Evolutionary conservation across 2,113 vertebrate species (phyloP), one percentile per base, ranked within the genome.

Genomic region (Pluvianellus socialis): DNA sequence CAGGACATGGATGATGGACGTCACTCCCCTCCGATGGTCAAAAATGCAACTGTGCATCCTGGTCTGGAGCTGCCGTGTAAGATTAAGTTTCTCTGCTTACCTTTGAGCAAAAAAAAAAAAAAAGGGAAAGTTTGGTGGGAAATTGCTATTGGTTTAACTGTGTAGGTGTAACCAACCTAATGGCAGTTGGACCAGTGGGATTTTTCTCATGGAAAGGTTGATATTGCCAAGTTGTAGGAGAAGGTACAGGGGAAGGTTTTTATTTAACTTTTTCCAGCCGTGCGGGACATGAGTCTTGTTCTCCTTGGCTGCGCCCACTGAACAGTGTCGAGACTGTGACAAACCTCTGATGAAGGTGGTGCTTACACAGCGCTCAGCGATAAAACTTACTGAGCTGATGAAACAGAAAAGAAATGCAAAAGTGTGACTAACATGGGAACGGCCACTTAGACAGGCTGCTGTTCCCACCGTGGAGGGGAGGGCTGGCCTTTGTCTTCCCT

Each of bases 1-100:
- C 99, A 99, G 8, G 99, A 99, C 98, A 99, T 99, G 99, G 99
- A 99, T 1, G 99, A 99, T 0, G 99, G 99, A 4, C 98, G 99
- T 7, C 99, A 99, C 95, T 99, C 99, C 32, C 99, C 99, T 9
- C 99, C 99, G 0, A 99, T 98, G 92, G 99, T 99, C 74, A 99
- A 99, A 97, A 99, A 99, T 66, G 98, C 98, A 13, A 98, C 99
- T 0, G 98, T 99, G 81, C 99, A 99, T 94, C 98, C 99, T 1
- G 99, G 99, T 21, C 98, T 99, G 96, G 99, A 99, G 97, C 97
- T 99, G 66, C 99, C 99, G 1, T 96, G 99, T 99, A 99, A 99
- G 99, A 92, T 65, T 44, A 42, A 79, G 33, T 59, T 47, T 77
- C 63, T 86, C 55, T 74, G 56, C 93, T 94, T 75, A 68, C 42